Conservation (phyloP, 1,140 invertebrate genomes). For the Globodera rostochiensis region DNA sequence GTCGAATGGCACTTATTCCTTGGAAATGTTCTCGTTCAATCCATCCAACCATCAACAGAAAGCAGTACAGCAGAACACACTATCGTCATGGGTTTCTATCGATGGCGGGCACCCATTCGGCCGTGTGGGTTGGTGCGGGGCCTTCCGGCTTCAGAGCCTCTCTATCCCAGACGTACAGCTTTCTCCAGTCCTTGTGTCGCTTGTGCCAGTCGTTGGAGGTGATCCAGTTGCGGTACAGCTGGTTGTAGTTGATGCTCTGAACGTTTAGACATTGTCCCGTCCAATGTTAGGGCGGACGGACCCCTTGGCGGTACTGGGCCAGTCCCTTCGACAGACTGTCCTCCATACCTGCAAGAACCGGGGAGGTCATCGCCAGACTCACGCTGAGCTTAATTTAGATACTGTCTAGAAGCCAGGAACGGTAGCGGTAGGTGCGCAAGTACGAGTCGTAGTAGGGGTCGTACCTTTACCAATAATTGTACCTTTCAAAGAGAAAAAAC, state of each 20-base stretch:
- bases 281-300: not conserved
- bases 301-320: constrained; percentile 26
- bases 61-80: too few species aligned
- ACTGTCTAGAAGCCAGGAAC: constrained; percentile 31
- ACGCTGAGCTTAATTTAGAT: not conserved
- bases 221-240: constrained; percentile 31
- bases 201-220: constrained; percentile 26
- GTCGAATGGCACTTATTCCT: too few species aligned
- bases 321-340: constrained; percentile 27
- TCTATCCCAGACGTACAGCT: constrained; percentile 23
- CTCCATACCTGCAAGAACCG: constrained; percentile 25
- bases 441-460: constrained; percentile 30
- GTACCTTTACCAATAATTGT: constrained; percentile 12
- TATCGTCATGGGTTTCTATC: constrained; percentile 14
- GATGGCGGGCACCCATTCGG: constrained; percentile 30
- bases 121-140: constrained; percentile 11
- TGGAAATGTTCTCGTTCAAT: too few species aligned
- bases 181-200: constrained; percentile 28
- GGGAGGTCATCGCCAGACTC: not conserved
- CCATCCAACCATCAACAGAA: too few species aligned
- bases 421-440: constrained; percentile 30
- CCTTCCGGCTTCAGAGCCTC: constrained; percentile 1
- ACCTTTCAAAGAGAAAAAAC: not conserved
- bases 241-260: constrained; percentile 28
- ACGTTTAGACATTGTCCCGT: not conserved